phyloP scores from a whole-genome alignment of 2,113 vertebrate species.

The Hippolais icterina region DNA sequence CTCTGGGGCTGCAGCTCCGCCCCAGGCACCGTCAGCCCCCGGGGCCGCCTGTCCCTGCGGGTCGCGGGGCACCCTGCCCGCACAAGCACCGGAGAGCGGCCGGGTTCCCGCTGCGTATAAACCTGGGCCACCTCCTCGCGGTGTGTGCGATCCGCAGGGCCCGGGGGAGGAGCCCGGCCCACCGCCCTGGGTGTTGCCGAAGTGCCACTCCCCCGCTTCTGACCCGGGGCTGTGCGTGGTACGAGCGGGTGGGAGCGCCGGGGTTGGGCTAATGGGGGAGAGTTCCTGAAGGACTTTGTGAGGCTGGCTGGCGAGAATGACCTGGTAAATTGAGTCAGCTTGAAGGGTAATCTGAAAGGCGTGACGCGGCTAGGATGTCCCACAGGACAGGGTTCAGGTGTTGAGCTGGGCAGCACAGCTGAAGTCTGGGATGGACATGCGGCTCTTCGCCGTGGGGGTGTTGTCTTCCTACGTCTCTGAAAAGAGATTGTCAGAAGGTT shows the following conservation, averaged over 20 bases:
- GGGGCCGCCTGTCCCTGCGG: background rate
- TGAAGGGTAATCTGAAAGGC: background rate
- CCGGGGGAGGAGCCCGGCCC: background rate
- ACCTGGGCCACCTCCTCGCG: no score
- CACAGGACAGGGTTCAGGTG: background rate
- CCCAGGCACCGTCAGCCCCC: background rate
- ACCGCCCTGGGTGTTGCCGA: background rate
- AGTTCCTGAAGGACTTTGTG: background rate
- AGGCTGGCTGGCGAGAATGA: background rate
- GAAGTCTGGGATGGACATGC: fast-evolving
- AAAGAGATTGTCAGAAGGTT: background rate
- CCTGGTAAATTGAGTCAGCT: background rate
- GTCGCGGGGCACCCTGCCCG: background rate
- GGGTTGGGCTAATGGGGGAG: no score
- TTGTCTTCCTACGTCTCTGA: background rate
- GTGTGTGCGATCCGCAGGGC: background rate
- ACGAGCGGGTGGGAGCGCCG: background rate
- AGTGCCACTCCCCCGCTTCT: background rate
- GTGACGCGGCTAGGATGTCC: background rate
- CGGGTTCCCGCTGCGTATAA: fast-evolving
- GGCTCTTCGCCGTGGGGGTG: fast-evolving
- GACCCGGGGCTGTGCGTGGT: background rate
- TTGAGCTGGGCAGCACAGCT: background rate
- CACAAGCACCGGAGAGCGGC: background rate
- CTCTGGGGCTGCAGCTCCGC: background rate